These are phyloP conservation scores for Mustelus asterias DNA, from an alignment of 2,113 vertebrate genomes.

Conservation along the genomic window DNA sequence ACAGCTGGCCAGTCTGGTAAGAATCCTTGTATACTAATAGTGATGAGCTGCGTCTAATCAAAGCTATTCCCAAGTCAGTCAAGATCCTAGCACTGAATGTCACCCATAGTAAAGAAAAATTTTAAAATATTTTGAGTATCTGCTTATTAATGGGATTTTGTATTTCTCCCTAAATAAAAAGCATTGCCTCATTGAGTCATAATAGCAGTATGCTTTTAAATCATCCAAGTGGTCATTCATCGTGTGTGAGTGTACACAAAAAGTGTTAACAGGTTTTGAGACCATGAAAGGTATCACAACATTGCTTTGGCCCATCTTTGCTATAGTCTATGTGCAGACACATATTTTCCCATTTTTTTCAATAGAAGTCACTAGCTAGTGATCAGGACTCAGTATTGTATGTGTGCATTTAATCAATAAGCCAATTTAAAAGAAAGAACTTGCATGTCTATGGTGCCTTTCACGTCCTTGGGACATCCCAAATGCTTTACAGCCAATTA, in stretches of 20 bases:
- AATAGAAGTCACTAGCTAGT: neutral
- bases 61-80: constrained; percentile 2
- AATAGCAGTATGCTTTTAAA: neutral
- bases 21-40: constrained; percentile 49
- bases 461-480: neutral
- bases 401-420: neutral
- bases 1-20: constrained; percentile 55
- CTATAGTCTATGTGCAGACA: neutral
- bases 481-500: neutral
- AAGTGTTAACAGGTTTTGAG: neutral
- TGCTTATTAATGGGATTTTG: neutral
- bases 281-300: neutral
- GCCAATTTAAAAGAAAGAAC: neutral
- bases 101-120: neutral
- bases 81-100: neutral
- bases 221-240: neutral
- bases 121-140: neutral
- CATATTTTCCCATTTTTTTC: neutral
- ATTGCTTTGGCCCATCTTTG: neutral
- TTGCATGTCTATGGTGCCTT: neutral
- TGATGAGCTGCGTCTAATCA: constrained; percentile 40
- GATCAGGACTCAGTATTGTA: neutral
- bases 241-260: neutral
- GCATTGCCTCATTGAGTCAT: neutral
- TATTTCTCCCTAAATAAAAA: neutral